Evolutionary conservation across 1,140 invertebrate species (phyloP).

Genomic region (Eurosta solidaginis): DNA sequence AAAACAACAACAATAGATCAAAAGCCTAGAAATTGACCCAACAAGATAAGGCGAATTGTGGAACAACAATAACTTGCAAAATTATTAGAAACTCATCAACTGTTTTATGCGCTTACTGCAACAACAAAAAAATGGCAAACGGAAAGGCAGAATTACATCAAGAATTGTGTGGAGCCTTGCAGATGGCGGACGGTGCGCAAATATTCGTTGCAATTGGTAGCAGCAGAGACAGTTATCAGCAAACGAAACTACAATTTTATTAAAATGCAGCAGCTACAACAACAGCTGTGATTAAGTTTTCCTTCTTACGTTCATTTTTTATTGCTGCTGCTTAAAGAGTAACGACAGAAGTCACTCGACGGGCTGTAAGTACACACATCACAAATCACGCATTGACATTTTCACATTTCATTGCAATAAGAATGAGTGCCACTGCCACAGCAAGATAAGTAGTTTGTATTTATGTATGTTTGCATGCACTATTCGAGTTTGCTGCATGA

Average conservation of each 20-base stretch:
- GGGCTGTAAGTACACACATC: neutral
- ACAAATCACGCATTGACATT: neutral
- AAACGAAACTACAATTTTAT: constrained; percentile 15
- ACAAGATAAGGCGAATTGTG: neutral
- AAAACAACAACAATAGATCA: neutral
- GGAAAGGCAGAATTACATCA: neutral
- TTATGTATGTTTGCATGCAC: neutral
- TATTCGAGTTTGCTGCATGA: neutral
- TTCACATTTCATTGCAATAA: neutral
- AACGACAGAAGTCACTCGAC: constrained; percentile 52
- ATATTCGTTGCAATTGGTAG: neutral
- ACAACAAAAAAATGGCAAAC: constrained; percentile 11
- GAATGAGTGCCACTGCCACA: constrained; percentile 10
- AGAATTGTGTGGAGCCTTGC: neutral
- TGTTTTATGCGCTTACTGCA: neutral
- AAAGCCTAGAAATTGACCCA: neutral
- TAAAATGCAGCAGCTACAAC: neutral
- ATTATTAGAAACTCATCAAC: constrained; percentile 36
- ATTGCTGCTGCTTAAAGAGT: constrained; percentile 41
- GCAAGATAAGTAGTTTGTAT: too few species aligned
- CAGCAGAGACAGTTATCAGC: neutral
- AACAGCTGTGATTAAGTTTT: neutral
- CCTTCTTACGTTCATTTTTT: neutral
- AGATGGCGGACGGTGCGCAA: constrained; percentile 14
- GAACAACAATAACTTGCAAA: neutral